Evolutionary conservation across 2,888 invertebrate species (phyloP), one percentile per base, ranked within the genome.

Genomic region (Allacma fusca): DNA sequence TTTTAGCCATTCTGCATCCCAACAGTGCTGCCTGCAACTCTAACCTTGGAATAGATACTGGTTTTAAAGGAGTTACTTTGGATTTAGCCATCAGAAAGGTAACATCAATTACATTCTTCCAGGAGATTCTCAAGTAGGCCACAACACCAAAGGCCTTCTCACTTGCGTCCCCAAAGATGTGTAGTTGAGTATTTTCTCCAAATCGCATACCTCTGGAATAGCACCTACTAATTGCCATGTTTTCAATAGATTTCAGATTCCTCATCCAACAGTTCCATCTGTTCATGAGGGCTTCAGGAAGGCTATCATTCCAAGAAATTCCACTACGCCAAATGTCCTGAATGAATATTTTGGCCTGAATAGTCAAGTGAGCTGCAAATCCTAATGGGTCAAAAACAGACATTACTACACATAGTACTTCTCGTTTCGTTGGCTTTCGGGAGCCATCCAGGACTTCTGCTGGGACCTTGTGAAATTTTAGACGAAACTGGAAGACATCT

Each of bases 361-460:
- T 78, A 1, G 78, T 76, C n/a, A 82, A 77, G 12, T 84, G 84
- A 13, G 79, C 77, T 4, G 85, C 19, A 67, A 85, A 81, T 64
- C 86, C 86, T 13, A 85, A 70, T 0, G 86, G 85, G 76, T 86
- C 85, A 76, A 83, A 86, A 1, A 85, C 21, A 0, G 79, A 80
- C 73, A 85, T 85, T 4, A 85, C 76, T 9, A 79, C 28, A 19
- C 74, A 78, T 2, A 84, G 71, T 28, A 84, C 65, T 29, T 80
- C 78, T 29, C 85, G 65, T 71, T 85, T 85, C 1, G 85, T 85
- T 12, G 81, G 80, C 1, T n/a, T 44, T 28, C 28, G 23, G 1
- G 43, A 24, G 5, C 13, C 7, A 13, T 26, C 5, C 21, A 16
- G 4, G 16, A 34, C 21, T 26, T 16, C 29, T 1, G 29, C 5